Base-by-base conservation (phyloP, 2,113 vertebrate species). In the Anguilla rostrata region DNA sequence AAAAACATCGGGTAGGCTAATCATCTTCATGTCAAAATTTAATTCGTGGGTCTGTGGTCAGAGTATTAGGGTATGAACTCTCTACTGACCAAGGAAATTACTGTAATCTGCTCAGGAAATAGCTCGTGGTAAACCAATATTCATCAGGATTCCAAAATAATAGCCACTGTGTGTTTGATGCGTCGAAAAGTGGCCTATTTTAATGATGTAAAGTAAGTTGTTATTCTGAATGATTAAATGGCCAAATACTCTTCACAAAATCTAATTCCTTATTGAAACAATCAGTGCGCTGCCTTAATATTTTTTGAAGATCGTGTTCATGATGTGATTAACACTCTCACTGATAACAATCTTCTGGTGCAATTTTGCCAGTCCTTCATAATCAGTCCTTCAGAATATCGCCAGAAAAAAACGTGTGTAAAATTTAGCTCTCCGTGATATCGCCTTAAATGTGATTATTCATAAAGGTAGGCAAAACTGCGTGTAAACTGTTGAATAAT, bases 41-140 rank as follows among this genome's bases (percentile, higher is more conserved):
- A 39, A 81, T 85, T 57, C 75, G 63, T 53, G 29, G 40, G 82
- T 85, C 18, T n/a, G 78, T 82, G 20, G 83, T 26, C 80, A 81
- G 57, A 60, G 39, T 41, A 53, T 57, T 71, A 56, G 81, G 46
- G 20, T 16, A 46, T 60, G 7, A 46, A 57, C 66, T 5, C 22
- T n/a, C 84, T 12, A 34, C 39, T 53, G 81, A 81, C 71, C 43
- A 91, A 89, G 92, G 87, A 85, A 87, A 92, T 90, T 87, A 89
- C 91, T 94, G 90, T 93, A 86, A 92, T 94, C 92, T 93, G 94
- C 95, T 95, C 96, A 96, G 95, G 96, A 95, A 95, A 53, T 89
- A 87, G 88, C 87, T 91, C 82, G 83, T 89, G 49, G 91, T 86
- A 49, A 92, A 93, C 88, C 94, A 94, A 88, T 96, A 34, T 75